Evolutionary conservation across 2,113 vertebrate genomes (phyloP), one percentile per base, ranked within the genome.

Genomic region (Jacana jacana): DNA sequence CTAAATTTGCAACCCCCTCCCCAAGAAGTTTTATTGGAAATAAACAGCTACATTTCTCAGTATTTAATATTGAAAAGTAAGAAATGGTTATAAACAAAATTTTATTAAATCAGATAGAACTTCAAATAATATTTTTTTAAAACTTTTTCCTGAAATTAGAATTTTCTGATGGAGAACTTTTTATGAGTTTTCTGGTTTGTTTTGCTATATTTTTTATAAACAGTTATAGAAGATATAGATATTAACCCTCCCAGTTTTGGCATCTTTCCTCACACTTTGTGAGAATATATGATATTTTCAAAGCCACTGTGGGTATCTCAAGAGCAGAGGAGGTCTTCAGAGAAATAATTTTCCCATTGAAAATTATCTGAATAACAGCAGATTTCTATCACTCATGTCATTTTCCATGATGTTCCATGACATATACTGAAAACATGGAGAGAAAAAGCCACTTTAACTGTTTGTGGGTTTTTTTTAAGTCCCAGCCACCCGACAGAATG

Each of bases 1-100:
- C 0, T 24, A 35, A 33, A 73, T 33, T 57, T 75, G 4, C 71
- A n/a, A 1, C 0, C 0, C 2, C 0, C 6, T n/a, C n/a, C n/a
- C n/a, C n/a, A 0, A 6, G 44, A 78, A 51, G 2, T 8, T 16
- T 3, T 48, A 42, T 16, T 55, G 8, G 8, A 91, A 83, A 65
- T 40, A 30, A 2, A 39, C 2, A 24, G 12, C 35, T 55, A 6
- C 35, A 7, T 65, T 55, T 64, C 51, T 6, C 7, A 31, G 2
- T 65, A 27, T 77, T 68, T 30, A 42, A 13, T 28, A 3, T 1
- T 78, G 18, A 57, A 81, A 88, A 57, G 0, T 22, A 71, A 60
- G 18, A 22, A 65, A 2, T 9, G 0, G 0, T 57, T 83, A 20
- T 60, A 57, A 88, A 57, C 0, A 37, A 75, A 86, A 75, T 22